These are phyloP conservation scores for Balearica regulorum DNA, from an alignment of 2,797 vertebrate species.

Conservation along the genomic window DNA sequence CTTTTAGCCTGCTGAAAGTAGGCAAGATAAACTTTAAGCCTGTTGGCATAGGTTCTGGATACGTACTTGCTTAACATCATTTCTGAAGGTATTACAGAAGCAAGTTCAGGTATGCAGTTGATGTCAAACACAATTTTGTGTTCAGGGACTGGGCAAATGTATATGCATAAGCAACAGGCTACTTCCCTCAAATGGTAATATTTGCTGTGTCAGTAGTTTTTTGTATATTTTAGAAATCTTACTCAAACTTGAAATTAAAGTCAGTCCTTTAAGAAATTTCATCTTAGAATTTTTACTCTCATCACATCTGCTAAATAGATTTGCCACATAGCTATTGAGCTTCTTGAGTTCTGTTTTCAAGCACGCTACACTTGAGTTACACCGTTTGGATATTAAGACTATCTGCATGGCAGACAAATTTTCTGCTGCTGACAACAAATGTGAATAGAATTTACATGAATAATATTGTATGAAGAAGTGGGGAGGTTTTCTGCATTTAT, in stretches of 20 bases:
- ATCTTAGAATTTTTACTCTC: neutral
- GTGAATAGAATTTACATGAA: neutral
- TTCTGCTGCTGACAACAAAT: neutral
- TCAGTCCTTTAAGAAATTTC: neutral
- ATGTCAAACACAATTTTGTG: neutral
- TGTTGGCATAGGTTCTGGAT: neutral
- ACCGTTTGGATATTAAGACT: neutral
- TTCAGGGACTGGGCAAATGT: neutral
- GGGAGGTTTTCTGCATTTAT: rapidly evolving
- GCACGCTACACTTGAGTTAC: neutral
- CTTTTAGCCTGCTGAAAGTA: neutral
- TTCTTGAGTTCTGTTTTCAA: neutral
- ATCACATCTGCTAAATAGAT: neutral
- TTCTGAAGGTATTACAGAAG: neutral
- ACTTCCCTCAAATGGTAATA: neutral
- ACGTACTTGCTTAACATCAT: neutral
- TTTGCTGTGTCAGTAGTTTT: neutral
- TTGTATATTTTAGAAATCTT: neutral
- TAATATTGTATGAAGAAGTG: neutral
- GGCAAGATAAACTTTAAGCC: neutral
- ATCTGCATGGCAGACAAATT: neutral
- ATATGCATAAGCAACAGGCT: neutral
- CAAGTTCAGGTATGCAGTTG: neutral
- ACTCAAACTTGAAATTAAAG: neutral
- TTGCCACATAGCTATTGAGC: neutral